phyloP scores from a whole-genome alignment of 2,113 vertebrate species.

The Danionella cerebrum region DNA sequence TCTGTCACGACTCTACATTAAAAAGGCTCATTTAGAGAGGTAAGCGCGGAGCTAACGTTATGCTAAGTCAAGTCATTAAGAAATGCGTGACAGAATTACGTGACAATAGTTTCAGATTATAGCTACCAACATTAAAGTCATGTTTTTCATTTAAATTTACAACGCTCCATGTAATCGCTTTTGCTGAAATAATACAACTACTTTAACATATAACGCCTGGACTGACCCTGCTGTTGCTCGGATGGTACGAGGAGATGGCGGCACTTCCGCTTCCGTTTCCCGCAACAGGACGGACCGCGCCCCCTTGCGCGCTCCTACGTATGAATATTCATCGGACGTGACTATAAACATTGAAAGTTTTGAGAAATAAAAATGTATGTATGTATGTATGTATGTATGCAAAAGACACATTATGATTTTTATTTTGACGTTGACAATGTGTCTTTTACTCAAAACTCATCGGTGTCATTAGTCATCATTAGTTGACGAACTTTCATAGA shows the following conservation, averaged over 20 bases:
- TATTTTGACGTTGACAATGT: no score
- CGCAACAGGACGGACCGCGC: constrained; percentile 55
- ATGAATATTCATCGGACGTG: constrained; percentile 25
- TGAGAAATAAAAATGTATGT: no score
- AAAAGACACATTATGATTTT: no score
- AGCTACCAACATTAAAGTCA: not conserved
- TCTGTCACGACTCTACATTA: constrained; percentile 12
- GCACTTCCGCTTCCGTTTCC: constrained; percentile 70
- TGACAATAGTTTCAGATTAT: constrained; percentile 26
- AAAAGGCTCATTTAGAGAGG: constrained; percentile 18
- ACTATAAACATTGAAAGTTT: no score
- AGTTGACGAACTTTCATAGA: no score
- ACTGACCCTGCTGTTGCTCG: constrained; percentile 66
- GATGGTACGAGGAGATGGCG: constrained; percentile 69
- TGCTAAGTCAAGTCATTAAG: constrained; percentile 42
- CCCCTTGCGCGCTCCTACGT: constrained; percentile 41
- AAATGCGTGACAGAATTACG: constrained; percentile 1
- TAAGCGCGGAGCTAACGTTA: constrained; percentile 5
- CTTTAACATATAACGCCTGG: constrained; percentile 45
- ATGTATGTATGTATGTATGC: no score
- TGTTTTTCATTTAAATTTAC: constrained; percentile 6
- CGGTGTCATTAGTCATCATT: no score
- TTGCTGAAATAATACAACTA: not conserved
- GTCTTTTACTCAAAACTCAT: no score
- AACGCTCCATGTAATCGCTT: not conserved